phyloP scores from a whole-genome alignment of 1,140 invertebrate genomes.

The Hycleus cichorii region DNA sequence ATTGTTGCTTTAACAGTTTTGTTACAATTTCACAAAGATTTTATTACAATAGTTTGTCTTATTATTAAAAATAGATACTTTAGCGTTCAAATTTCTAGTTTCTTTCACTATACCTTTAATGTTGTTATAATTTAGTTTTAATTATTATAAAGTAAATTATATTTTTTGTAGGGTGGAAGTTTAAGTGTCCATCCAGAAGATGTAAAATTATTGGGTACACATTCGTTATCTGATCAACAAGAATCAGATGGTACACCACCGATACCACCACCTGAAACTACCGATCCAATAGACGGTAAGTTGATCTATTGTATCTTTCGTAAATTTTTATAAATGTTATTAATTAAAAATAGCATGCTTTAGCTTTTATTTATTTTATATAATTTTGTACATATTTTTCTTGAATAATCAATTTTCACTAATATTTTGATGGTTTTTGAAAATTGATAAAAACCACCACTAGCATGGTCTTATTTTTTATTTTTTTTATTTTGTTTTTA shows the following conservation, averaged over 20 bases:
- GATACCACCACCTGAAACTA: slow-evolving; percentile 49
- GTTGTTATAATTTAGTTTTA: no score
- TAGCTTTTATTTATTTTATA: neutral
- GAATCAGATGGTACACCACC: slow-evolving; percentile 39
- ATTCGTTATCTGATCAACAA: slow-evolving; percentile 43
- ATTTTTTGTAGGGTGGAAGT: slow-evolving; percentile 36
- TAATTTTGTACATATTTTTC: no score
- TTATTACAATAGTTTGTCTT: neutral
- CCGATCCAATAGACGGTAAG: slow-evolving; percentile 55
- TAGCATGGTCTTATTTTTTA: no score
- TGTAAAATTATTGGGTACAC: slow-evolving; percentile 42
- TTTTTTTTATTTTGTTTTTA: no score
- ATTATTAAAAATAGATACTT: neutral
- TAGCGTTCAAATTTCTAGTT: neutral
- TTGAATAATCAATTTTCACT: no score
- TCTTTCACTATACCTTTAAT: no score
- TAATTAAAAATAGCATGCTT: neutral
- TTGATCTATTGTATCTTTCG: slow-evolving; percentile 1
- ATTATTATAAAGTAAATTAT: neutral
- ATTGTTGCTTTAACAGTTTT: neutral
- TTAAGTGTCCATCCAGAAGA: slow-evolving; percentile 40
- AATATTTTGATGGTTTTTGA: no score
- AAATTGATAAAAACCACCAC: no score
- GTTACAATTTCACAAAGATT: neutral
- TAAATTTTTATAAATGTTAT: no score